phyloP scores from a whole-genome alignment of 2,888 invertebrate species.

The Megastigmus dorsalis region DNA sequence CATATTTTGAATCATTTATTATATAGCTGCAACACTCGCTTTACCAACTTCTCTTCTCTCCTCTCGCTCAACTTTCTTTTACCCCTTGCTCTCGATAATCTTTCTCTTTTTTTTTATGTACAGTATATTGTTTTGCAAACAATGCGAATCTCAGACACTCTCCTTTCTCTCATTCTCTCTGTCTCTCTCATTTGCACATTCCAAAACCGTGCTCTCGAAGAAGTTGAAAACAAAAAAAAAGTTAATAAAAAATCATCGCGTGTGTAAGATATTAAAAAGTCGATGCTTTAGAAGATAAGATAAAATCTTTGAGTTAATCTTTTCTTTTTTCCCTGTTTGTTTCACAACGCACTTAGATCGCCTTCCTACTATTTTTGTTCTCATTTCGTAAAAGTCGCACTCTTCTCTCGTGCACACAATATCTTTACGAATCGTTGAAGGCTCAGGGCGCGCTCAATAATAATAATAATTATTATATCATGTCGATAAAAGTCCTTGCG shows the following conservation, averaged over 20 bases:
- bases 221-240: conserved; percentile 32
- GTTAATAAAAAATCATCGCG: conserved; percentile 41
- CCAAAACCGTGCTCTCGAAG: conserved; percentile 22
- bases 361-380: too few relatives aligned
- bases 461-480: conserved; percentile 6
- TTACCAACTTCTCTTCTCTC: not conserved
- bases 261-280: conserved; percentile 33
- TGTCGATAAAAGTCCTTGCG: conserved; percentile 24
- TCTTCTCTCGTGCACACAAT: conserved; percentile 4
- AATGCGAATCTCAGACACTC: conserved; percentile 28
- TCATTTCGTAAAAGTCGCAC: conserved; percentile 1
- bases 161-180: conserved; percentile 17
- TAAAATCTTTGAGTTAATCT: conserved; percentile 15
- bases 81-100: not conserved
- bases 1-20: conserved; percentile 19
- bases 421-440: not conserved
- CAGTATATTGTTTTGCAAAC: conserved; percentile 43
- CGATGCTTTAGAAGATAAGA: conserved; percentile 7
- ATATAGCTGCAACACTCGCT: conserved; percentile 19
- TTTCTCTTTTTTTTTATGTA: conserved; percentile 41
- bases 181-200: conserved; percentile 17
- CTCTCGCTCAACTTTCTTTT: not conserved
- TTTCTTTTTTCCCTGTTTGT: too few relatives aligned
- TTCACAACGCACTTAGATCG: not conserved
- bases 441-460: conserved; percentile 13